Evolutionary conservation across 1,140 invertebrate species (phyloP).

Genomic region (Drosophila truncata): DNA sequence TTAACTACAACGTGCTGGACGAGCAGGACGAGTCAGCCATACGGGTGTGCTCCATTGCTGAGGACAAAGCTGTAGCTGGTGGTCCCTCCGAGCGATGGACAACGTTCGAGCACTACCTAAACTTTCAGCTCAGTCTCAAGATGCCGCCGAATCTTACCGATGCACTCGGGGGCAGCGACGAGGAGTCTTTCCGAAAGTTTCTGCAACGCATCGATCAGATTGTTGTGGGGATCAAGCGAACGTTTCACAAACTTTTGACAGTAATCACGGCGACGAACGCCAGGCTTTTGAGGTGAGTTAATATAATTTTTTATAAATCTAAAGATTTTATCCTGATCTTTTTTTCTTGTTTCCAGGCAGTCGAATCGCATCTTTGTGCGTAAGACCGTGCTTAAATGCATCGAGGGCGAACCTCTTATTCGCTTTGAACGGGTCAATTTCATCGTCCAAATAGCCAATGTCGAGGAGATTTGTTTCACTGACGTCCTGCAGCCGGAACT

Average conservation of each 20-base stretch:
- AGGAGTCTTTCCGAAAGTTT: slow-evolving; percentile 29
- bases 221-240: slow-evolving; percentile 21
- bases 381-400: slow-evolving; percentile 32
- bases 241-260: slow-evolving; percentile 20
- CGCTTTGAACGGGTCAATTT: slow-evolving; percentile 37
- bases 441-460: slow-evolving; percentile 50
- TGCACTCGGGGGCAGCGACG: slow-evolving; percentile 43
- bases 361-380: slow-evolving; percentile 46
- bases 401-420: slow-evolving; percentile 10
- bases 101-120: slow-evolving; percentile 34
- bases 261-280: slow-evolving; percentile 12
- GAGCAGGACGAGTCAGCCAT: slow-evolving; percentile 33
- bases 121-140: slow-evolving; percentile 63
- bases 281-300: slow-evolving; percentile 43
- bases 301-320: neutral
- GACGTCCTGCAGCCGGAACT: slow-evolving; percentile 57
- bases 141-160: slow-evolving; percentile 48
- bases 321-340: neutral
- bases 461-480: slow-evolving; percentile 43
- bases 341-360: slow-evolving; percentile 25
- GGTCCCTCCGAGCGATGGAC: slow-evolving; percentile 10
- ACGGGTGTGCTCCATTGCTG: slow-evolving; percentile 29
- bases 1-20: slow-evolving; percentile 45
- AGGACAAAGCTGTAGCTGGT: neutral
- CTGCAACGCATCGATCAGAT: slow-evolving; percentile 39